Evolutionary conservation across 2,888 invertebrate species (phyloP).

Genomic region (Adela reaumurella): DNA sequence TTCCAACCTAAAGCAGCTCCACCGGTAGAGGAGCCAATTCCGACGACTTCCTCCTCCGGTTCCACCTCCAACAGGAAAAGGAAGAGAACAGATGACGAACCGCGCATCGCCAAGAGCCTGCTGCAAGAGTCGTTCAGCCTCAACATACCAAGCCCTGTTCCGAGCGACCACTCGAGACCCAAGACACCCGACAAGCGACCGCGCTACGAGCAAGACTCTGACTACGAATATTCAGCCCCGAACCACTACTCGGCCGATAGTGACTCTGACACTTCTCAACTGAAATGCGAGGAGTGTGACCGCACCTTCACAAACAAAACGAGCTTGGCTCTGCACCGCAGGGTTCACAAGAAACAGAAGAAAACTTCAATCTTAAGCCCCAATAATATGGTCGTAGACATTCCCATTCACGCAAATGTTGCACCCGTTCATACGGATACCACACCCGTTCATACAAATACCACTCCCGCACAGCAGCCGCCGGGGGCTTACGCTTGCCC

Average conservation of each 20-base stretch:
- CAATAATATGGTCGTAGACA: conserved; percentile 14
- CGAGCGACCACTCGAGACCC: conserved; percentile 12
- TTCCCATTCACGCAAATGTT: background rate
- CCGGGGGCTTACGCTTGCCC: conserved; percentile 31
- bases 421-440: too few species aligned
- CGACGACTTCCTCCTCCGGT: conserved; percentile 15
- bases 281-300: conserved; percentile 28
- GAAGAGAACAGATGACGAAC: background rate
- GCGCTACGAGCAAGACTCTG: conserved; percentile 22
- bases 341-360: too few species aligned
- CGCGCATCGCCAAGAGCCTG: background rate
- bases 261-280: conserved; percentile 31
- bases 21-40: background rate
- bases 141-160: background rate
- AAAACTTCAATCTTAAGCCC: too few species aligned
- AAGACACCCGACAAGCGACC: conserved; percentile 11
- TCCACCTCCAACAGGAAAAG: conserved; percentile 10
- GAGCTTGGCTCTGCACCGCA: conserved; percentile 23
- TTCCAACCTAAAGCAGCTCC: conserved; percentile 21
- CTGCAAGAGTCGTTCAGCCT: conserved; percentile 1
- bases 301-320: conserved; percentile 23
- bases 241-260: conserved; percentile 22
- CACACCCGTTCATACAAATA: too few species aligned
- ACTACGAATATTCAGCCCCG: conserved; percentile 32
- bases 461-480: conserved; percentile 16